Evolutionary conservation across 2,113 vertebrate genomes (phyloP).

Genomic region (Setophaga coronata): DNA sequence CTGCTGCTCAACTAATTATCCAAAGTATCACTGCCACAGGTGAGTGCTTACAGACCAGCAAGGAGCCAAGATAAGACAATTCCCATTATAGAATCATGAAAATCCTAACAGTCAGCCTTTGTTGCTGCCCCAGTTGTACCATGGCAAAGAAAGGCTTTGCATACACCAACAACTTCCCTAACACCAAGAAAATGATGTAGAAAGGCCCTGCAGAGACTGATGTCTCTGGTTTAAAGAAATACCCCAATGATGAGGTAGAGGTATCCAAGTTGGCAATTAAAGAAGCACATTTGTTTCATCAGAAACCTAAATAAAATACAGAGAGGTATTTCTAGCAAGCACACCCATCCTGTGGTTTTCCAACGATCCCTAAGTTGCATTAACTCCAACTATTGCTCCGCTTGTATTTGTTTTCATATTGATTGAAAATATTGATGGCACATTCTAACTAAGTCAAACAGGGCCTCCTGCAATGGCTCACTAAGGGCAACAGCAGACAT

Average conservation of each 20-base stretch:
- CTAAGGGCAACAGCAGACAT: neutral
- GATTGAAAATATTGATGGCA: neutral
- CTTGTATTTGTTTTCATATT: neutral
- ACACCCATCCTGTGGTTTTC: neutral
- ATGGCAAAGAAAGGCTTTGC: neutral
- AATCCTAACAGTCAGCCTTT: neutral
- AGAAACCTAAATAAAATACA: neutral
- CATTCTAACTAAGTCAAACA: neutral
- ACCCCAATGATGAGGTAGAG: neutral
- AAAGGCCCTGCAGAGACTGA: neutral
- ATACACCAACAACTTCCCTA: neutral
- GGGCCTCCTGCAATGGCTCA: neutral
- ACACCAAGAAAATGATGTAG: neutral
- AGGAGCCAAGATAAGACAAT: neutral
- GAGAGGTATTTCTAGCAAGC: neutral
- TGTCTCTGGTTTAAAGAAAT: neutral
- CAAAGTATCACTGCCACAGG: neutral
- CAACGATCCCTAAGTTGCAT: neutral
- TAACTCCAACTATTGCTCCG: neutral
- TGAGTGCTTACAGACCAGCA: neutral
- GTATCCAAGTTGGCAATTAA: neutral
- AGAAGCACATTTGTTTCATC: neutral
- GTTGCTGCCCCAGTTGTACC: no score
- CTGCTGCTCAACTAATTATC: neutral
- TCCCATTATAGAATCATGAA: rapidly evolving